Percentiles rank a stretch among this genome's conserved stretches.
Conservation (phyloP, 2,113 vertebrate species). For the Aptenodytes forsteri region DNA sequence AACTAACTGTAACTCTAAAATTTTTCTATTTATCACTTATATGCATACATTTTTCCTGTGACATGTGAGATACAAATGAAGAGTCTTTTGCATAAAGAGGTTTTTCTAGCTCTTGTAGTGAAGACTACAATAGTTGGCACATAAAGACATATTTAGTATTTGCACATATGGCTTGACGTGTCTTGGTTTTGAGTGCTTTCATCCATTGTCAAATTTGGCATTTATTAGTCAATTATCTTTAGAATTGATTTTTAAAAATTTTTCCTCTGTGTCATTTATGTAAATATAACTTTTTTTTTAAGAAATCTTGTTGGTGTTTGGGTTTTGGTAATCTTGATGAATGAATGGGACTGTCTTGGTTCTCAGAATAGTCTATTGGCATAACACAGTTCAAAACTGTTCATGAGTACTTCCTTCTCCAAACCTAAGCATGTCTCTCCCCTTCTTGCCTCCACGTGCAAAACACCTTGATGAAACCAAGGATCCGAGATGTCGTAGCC, state of each 20-base stretch:
- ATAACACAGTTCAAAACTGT: background rate
- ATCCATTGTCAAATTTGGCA: background rate
- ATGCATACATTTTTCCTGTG: background rate
- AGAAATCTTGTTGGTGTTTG: background rate
- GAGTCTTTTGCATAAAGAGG: background rate
- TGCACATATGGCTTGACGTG: background rate
- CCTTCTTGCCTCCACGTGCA: background rate
- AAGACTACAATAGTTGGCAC: background rate
- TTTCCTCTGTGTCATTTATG: background rate
- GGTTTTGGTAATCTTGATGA: background rate
- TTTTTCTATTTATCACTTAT: background rate
- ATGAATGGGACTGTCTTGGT: background rate
- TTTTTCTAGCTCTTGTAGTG: background rate
- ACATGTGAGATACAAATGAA: background rate
- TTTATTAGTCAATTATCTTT: background rate
- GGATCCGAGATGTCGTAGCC: background rate
- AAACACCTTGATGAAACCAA: background rate
- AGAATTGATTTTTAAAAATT: background rate
- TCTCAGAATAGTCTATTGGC: background rate
- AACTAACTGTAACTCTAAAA: background rate
- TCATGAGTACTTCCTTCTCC: background rate
- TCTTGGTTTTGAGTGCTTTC: background rate
- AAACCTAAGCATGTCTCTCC: background rate
- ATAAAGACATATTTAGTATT: background rate
- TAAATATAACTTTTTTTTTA: background rate